Evolutionary conservation across 35 echinoderm and acorn worm species (phyloP), one percentile per base, ranked within the genome.

Genomic region (Holothuria glaberrima): DNA sequence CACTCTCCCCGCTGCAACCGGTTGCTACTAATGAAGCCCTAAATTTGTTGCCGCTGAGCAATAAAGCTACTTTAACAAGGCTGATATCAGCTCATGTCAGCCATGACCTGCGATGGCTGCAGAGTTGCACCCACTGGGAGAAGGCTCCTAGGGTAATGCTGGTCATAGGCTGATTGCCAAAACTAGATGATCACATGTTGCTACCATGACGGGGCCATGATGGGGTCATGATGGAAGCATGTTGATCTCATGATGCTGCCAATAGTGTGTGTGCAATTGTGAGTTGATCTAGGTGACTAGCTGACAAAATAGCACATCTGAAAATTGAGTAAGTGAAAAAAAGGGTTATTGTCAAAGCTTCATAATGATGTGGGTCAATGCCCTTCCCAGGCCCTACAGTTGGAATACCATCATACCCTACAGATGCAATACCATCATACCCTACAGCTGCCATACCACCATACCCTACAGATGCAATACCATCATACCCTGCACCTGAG

Each of bases 251-350:
- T 78, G 74, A 54, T 54, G 50, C 50, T 14, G 66, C 74, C 74
- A 48, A 78, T 48, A 78, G 41, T 18, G 50, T 78, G 74, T 78
- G 74, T 48, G 74, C 74, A 78, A 78, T 26, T 48, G 50, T 24
- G 74, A 48, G 74, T n/a, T 75, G 71, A 75, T 34, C 71, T 75
- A 75, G 71, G 29, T 75, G 71, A 75, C 71, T 75, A 75, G 71
- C 44, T 75, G 71, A 75, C 44, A 45, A 54, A 75, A 78, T 78
- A 41, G 36, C 7, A 78, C 74, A 78, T 78, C 74, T 78, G 74
- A 78, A 78, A 78, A 78, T 78, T 78, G 41, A 78, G 74, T 78
- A 78, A 78, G 74, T 50, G 50, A 78, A 78, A 48, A 48, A 78
- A 54, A 54, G 16, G 50, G 16, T 54, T 54, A 54, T 54, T 54